Percentiles rank a stretch among this genome's conserved stretches.
Evolutionary conservation across 2,113 vertebrate species (phyloP).

Genomic region (Psophia crepitans): DNA sequence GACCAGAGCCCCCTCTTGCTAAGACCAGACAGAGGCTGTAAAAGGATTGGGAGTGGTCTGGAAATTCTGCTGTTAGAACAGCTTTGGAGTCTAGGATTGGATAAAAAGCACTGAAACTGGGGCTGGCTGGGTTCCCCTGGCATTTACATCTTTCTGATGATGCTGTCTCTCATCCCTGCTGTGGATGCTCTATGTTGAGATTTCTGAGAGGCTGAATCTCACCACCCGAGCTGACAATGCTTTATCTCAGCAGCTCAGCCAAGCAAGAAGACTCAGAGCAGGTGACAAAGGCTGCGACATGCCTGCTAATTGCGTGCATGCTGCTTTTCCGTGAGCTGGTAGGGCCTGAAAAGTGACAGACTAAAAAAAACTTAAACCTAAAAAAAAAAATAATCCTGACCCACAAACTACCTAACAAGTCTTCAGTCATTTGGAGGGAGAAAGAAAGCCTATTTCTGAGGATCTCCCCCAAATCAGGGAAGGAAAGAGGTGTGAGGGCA

Average conservation of each 20-base stretch:
- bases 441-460: neutral
- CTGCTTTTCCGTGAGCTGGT: neutral
- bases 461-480: neutral
- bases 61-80: neutral
- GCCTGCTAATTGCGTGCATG: neutral
- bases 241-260: slow-evolving; percentile 44
- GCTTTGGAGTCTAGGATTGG: neutral
- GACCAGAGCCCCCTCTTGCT: neutral
- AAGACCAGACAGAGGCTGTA: neutral
- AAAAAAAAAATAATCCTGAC: neutral
- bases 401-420: neutral
- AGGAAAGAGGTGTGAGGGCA: neutral
- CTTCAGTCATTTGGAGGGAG: neutral
- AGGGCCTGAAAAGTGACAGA: neutral
- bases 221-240: slow-evolving; percentile 2
- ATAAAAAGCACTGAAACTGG: neutral
- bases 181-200: neutral
- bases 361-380: neutral
- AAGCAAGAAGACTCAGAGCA: neutral
- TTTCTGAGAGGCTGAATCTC: slow-evolving; percentile 15
- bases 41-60: neutral
- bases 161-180: neutral
- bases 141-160: neutral
- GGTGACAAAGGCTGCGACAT: slow-evolving; percentile 27
- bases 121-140: neutral